Conservation (phyloP, 2,888 invertebrate species). For the Agonum fuliginosum region DNA sequence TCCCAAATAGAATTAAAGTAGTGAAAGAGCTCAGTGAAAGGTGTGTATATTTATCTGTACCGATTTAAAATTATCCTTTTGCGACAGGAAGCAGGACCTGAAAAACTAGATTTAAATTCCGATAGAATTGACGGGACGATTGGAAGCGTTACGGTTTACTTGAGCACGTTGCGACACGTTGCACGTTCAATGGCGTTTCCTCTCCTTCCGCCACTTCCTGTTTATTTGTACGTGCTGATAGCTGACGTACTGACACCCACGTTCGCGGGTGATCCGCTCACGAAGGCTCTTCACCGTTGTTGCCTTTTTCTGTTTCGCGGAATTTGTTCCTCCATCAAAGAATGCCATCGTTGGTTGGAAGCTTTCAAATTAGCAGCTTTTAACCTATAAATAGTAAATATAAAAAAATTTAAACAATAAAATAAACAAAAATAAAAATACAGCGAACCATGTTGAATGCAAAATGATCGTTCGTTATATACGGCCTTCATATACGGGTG, state of each 20-base stretch:
- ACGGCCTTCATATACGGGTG: too few relatives aligned
- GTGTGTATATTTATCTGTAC: background rate
- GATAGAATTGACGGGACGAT: background rate
- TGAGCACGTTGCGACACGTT: background rate
- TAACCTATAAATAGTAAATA: too few relatives aligned
- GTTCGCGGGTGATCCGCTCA: background rate
- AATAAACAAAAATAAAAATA: too few relatives aligned
- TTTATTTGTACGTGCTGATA: slow-evolving; percentile 13
- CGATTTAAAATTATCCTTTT: background rate
- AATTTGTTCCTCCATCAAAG: too few relatives aligned
- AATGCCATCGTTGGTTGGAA: too few relatives aligned
- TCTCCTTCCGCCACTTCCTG: background rate
- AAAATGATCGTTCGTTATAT: too few relatives aligned
- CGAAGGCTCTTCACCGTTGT: background rate
- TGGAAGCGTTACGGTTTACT: background rate
- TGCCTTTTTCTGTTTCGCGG: background rate
- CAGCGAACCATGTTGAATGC: too few relatives aligned
- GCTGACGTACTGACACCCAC: background rate
- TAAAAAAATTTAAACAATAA: too few relatives aligned
- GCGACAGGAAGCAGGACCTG: background rate
- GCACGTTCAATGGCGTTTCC: slow-evolving; percentile 1
- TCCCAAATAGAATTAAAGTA: background rate
- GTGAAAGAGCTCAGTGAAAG: background rate
- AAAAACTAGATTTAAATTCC: background rate
- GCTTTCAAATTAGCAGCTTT: too few relatives aligned